Base-by-base conservation (phyloP, 2,113 vertebrate genomes). In the Regulus satrapa region DNA sequence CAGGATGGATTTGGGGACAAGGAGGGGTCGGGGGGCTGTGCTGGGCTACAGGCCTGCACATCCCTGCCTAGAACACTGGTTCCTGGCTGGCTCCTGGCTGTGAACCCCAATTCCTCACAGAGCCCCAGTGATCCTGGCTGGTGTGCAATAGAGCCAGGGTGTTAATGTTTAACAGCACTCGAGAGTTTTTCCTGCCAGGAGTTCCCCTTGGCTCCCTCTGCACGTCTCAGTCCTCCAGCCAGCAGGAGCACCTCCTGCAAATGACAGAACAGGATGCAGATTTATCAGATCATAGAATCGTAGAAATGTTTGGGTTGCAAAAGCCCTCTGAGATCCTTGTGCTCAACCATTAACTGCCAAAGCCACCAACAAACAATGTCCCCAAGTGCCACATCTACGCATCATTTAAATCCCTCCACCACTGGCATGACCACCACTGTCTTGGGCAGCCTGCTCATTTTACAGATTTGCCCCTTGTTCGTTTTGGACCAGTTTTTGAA, bases 171-270 rank as follows among this genome's bases (percentile, higher is more conserved):
- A 79, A 63, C 74, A 43, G 40, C 34, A 1, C 13, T 40, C 3
- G 1, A 41, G 51, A 58, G 34, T 9, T 93, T 75, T 85, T 94
- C 78, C 62, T 88, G 82, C 48, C 58, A 25, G 91, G 88, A 90
- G 77, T 90, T 95, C 58, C 94, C 92, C 92, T 89, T 67, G 69
- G 58, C 85, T 94, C 43, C 43, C 56, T 62, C 38, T 32, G 26
- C 17, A 21, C 46, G 56, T 34, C 41, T 43, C 55, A 3, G 9
- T 24, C 20, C 18, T 69, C 40, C 8, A 3, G 59, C 41, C 68
- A 41, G 28, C 9, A 31, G 5, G 56, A 18, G 14, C 3, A 2
- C 46, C 67, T 52, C 38, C 21, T 56, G 46, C 32, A 72, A 76
- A 49, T 1, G 0, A 4, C 49, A 5, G 1, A 6, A 6, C 21